Evolutionary conservation across 2,113 vertebrate species (phyloP), one percentile per base, ranked within the genome.

Genomic region (Cnemophilus loriae): DNA sequence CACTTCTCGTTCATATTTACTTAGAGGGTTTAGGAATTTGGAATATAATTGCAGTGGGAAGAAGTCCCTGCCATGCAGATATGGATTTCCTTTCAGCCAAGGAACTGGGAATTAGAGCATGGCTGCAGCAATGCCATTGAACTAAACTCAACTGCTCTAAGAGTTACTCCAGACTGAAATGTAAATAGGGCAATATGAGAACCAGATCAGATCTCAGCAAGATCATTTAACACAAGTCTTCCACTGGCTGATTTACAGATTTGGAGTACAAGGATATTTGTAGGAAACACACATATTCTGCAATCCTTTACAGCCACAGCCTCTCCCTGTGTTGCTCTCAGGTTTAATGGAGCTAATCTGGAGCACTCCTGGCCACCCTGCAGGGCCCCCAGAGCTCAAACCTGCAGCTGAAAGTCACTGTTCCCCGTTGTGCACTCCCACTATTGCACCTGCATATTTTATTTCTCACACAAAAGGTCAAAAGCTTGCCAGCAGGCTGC

Each of bases 401-500:
- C 33, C 46, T 33, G 0, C 77, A 50, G 77, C 76, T 83, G 42
- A 57, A 86, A 94, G 90, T 91, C 86, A 35, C 83, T 87, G 63
- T 93, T 83, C 80, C 81, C 75, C 6, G 2, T 73, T 7, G 78
- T 32, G 84, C 65, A 13, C 47, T 83, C 91, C 30, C 78, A 71
- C 67, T 9, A 30, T 12, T 69, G 95, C 94, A 96, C 90, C 95
- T 96, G 89, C 92, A 80, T 37, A 73, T 90, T 90, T 95, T 47
- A 90, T 91, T 59, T 35, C 35, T 3, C 63, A 68, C 77, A 85
- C 91, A 94, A 94, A 84, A 97, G 93, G 92, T 84, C 84, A 91
- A 41, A 83, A 93, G 55, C 95, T 80, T 77, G 88, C 82, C 96
- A 91, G 93, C 89, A 85, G 92, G 78, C 94, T 86, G 91, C 92